Base-by-base conservation (phyloP, 2,888 invertebrate genomes). In the Trilocha varians region DNA sequence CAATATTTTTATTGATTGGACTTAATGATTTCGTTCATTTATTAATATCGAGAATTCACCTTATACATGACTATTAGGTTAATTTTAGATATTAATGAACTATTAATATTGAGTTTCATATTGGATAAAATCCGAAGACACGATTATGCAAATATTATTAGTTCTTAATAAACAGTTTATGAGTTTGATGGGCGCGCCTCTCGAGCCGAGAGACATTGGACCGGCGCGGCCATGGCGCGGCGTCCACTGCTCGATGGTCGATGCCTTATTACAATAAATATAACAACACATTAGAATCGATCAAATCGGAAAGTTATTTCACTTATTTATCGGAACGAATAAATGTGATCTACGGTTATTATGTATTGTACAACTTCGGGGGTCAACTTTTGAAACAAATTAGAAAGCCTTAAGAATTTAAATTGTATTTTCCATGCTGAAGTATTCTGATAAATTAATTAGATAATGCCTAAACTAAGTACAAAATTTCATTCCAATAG, bases 81-180 rank as follows among this genome's bases (percentile, higher is more conserved):
- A 78, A 82, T 83, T 82, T 66, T 65, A 62, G 59, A 70, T 75
- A 76, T 73, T 72, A 80, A 80, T 71, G 67, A 70, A 49, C 77
- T 52, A 80, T 83, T 76, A 77, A 75, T 70, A 82, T 83, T 73
- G 75, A 72, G 76, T 84, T 78, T 79, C 79, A 76, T 78, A 67
- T 70, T 55, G 59, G 66, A 63, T 70, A 61, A 73, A 68, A 70
- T 69, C 69, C 75, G 64, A 66, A 75, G 74, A 78, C 67, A 69
- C 66, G 69, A 78, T 84, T 84, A 84, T 84, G 82, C 80, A 80
- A 84, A 84, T 84, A 80, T 71, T 68, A 83, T 82, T 78, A 72
- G 76, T 79, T 80, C 70, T 70, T 80, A 80, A 80, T 82, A 82
- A 75, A 77, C 76, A 72, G 74, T 82, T 78, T 71, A 71, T 72